Conservation (phyloP, 1,140 invertebrate species). For the Medauroidea extradentata region DNA sequence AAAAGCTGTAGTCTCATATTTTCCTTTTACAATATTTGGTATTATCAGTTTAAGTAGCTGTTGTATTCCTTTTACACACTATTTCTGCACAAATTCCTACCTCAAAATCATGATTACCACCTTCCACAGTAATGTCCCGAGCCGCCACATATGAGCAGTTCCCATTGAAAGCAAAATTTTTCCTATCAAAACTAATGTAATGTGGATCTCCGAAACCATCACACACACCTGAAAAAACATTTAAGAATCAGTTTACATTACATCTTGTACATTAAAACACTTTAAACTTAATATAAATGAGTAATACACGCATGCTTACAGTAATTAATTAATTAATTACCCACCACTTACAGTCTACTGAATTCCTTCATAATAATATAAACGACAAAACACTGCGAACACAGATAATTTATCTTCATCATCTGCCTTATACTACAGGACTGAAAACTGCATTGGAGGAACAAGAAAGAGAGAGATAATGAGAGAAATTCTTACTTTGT, state of each 20-base stretch:
- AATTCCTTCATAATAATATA: no score
- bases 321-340: neutral
- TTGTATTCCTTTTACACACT: no score
- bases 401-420: neutral
- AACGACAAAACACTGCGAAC: neutral
- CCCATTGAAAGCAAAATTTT: slow-evolving; percentile 63
- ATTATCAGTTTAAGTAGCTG: no score
- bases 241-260: slow-evolving; percentile 5
- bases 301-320: neutral
- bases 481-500: no score
- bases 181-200: slow-evolving; percentile 68
- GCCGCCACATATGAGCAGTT: slow-evolving; percentile 78
- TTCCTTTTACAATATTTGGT: no score
- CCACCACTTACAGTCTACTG: no score
- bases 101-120: slow-evolving; percentile 43
- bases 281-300: no score
- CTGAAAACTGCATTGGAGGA: neutral
- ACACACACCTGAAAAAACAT: slow-evolving; percentile 50
- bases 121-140: slow-evolving; percentile 50
- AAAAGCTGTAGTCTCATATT: no score
- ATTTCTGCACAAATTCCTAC: no score
- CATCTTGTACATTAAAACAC: no score
- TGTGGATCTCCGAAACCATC: slow-evolving; percentile 65
- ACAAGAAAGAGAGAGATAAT: no score
- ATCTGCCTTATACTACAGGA: neutral